These are phyloP conservation scores for Zosterops lateralis DNA, from an alignment of 2,113 vertebrate genomes.

Conservation along the genomic window DNA sequence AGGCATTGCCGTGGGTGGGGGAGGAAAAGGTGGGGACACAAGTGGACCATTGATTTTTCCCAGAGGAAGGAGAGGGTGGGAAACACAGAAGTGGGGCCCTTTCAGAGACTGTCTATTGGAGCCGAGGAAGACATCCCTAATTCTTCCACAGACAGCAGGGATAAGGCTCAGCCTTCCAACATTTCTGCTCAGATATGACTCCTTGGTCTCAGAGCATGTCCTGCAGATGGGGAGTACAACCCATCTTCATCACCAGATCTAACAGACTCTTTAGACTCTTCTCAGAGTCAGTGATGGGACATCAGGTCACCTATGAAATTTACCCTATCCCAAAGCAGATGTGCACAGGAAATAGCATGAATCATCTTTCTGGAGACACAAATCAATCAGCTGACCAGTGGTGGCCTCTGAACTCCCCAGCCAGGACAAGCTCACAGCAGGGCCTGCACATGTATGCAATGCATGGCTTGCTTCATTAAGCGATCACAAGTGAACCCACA, in stretches of 20 bases:
- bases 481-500: accelerated
- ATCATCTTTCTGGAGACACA: neutral
- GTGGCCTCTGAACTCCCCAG: neutral
- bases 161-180: neutral
- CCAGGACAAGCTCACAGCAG: neutral
- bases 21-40: neutral
- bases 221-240: neutral
- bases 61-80: neutral
- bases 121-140: neutral
- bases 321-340: neutral
- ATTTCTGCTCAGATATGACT: neutral
- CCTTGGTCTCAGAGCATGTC: neutral
- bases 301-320: neutral
- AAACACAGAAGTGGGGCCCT: neutral
- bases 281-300: neutral
- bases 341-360: neutral
- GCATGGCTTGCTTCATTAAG: neutral
- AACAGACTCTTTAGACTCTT: neutral
- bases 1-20: neutral
- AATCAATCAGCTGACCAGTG: neutral
- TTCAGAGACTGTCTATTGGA: neutral
- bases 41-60: neutral
- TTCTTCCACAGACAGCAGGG: neutral
- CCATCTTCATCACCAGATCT: neutral
- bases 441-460: neutral